These are phyloP conservation scores for Drosophila punjabiensis DNA, from an alignment of 1,140 invertebrate genomes.

Conservation along the genomic window DNA sequence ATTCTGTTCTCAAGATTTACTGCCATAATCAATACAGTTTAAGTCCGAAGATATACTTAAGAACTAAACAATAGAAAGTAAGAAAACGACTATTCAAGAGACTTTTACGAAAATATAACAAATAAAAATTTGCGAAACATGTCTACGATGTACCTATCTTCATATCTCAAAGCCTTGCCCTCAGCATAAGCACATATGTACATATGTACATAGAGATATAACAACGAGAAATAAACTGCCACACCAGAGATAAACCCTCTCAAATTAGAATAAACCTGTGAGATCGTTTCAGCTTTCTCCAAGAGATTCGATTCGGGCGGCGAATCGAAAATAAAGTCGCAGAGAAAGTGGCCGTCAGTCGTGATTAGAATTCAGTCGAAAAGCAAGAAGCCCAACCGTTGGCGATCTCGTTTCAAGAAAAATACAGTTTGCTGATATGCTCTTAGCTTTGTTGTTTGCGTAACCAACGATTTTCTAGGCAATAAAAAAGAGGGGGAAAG, in stretches of 20 bases:
- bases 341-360: slow-evolving; percentile 28
- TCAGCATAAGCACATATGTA: not conserved
- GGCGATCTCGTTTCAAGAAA: slow-evolving; percentile 2
- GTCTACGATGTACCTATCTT: not conserved
- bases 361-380: slow-evolving; percentile 22
- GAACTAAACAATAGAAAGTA: not conserved
- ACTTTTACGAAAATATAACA: not conserved
- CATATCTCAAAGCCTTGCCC: not conserved
- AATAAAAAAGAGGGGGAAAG: slow-evolving; percentile 21
- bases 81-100: not conserved
- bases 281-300: slow-evolving; percentile 34
- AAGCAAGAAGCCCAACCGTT: not conserved
- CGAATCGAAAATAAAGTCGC: slow-evolving; percentile 4
- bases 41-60: not conserved
- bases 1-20: not conserved
- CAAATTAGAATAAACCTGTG: slow-evolving; percentile 31
- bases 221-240: not conserved
- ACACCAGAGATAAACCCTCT: slow-evolving; percentile 3
- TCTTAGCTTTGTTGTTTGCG: slow-evolving; percentile 3
- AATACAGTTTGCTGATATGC: not conserved
- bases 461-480: slow-evolving; percentile 23
- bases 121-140: not conserved
- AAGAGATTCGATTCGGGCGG: not conserved
- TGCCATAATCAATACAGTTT: not conserved
- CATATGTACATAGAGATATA: not conserved